Percentiles rank a stretch among this genome's conserved stretches.
Evolutionary conservation across 2,113 vertebrate genomes (phyloP).

Genomic region (Illadopsis cleaveri): DNA sequence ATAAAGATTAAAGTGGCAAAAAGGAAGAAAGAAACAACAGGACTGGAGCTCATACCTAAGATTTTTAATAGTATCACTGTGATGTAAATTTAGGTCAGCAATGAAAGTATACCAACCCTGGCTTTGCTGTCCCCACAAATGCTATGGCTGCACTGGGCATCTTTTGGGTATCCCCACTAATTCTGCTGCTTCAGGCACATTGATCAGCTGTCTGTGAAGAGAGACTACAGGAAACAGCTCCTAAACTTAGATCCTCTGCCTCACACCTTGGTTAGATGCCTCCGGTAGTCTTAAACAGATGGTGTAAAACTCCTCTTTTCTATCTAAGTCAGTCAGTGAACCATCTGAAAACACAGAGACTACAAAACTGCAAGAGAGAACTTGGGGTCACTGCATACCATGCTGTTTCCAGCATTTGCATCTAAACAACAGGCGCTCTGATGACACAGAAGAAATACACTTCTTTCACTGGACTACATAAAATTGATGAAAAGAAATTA

Average conservation of each 20-base stretch:
- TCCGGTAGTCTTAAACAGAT: background rate
- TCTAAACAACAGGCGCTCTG: constrained; percentile 29
- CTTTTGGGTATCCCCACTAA: background rate
- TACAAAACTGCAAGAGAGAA: background rate
- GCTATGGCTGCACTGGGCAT: background rate
- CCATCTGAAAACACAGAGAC: background rate
- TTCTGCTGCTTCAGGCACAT: background rate
- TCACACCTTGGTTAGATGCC: background rate
- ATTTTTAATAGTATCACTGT: background rate
- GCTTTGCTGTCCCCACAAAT: background rate
- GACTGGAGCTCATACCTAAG: background rate
- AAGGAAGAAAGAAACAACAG: background rate
- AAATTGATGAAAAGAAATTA: constrained; percentile 70
- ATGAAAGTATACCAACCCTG: background rate
- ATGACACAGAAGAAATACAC: constrained; percentile 35
- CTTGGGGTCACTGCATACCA: constrained; percentile 1
- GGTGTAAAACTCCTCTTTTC: background rate
- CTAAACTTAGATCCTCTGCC: background rate
- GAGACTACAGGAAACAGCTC: background rate
- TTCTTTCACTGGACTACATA: constrained; percentile 56
- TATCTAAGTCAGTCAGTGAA: background rate
- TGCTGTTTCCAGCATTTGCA: constrained; percentile 37
- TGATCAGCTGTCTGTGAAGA: background rate
- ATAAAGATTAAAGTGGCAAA: constrained; percentile 12
- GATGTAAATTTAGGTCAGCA: background rate